Evolutionary conservation across 2,888 invertebrate genomes (phyloP).

Genomic region (Phrixothrix hirtus): DNA sequence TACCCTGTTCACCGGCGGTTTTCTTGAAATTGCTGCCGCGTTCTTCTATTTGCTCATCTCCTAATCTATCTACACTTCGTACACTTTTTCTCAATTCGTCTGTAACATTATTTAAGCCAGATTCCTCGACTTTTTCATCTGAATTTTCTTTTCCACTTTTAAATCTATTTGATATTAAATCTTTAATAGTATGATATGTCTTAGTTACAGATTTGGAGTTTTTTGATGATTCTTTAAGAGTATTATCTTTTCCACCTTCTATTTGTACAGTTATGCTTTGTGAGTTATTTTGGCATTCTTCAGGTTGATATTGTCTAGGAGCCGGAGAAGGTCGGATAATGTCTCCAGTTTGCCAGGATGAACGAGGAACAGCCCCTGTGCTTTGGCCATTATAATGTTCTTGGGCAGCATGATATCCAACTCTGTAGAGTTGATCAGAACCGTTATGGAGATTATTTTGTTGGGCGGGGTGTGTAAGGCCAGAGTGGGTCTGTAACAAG

Average conservation of each 20-base stretch:
- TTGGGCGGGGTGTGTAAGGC: conserved; percentile 58
- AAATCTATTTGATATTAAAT: conserved; percentile 80
- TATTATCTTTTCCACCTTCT: conserved; percentile 63
- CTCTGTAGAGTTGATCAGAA: conserved; percentile 59
- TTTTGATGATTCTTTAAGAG: conserved; percentile 61
- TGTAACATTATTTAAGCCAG: conserved; percentile 64
- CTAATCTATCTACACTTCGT: conserved; percentile 37
- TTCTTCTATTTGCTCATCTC: conserved; percentile 58
- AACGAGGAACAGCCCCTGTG: conserved; percentile 52
- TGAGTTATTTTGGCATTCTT: conserved; percentile 45
- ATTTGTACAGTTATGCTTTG: conserved; percentile 62
- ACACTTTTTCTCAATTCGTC: conserved; percentile 59
- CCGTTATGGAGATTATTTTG: conserved; percentile 55
- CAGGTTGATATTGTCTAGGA: conserved; percentile 50
- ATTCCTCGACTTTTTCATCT: conserved; percentile 63
- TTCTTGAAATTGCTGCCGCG: conserved; percentile 48
- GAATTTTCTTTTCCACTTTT: conserved; percentile 64
- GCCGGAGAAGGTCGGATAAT: conserved; percentile 22
- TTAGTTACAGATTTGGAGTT: conserved; percentile 71
- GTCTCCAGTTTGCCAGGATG: conserved; percentile 51
- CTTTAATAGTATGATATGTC: conserved; percentile 81
- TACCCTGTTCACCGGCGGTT: conserved; percentile 60
- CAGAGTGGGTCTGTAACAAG: conserved; percentile 49
- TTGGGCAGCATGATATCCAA: conserved; percentile 60
- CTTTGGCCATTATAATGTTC: conserved; percentile 55